Base-by-base conservation (phyloP, 2,797 vertebrate genomes). In the Cynopterus sphinx region DNA sequence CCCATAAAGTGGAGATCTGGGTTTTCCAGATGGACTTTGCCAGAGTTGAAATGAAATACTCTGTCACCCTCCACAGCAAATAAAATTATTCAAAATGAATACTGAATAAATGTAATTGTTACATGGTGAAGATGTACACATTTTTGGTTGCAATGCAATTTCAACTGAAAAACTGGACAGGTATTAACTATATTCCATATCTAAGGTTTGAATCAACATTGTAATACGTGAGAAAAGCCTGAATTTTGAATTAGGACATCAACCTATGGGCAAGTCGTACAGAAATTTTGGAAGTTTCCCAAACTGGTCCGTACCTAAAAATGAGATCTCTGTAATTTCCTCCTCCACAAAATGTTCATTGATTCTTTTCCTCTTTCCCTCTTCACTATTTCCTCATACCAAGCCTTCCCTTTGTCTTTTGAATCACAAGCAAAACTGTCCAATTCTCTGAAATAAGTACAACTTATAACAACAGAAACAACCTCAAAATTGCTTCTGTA, bases 11-110 rank as follows among this genome's bases (percentile, higher is more conserved):
- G 2, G 7, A 26, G 21, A 75, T 53, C 16, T 84, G 16, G 36
- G 41, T 61, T 57, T 94, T 7, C 71, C 33, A 70, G 19, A 39
- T 51, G 31, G 9, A 2, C 1, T 70, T 49, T 70, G 84, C 28
- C 3, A n/a, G 63, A 75, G 24, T 19, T 92, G 22, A 63, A 87
- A 73, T 79, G 36, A 94, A 91, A 92, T 53, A 33, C 16, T 63
- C 67, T 51, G 17, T 81, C 33, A 75, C 2, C 6, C 15, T 67
- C 22, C 22, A 84, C 49, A 71, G 6, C 33, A 86, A 46, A 49
- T 78, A 70, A n/a, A 87, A 57, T 9, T 21, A 83, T 70, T 77
- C 59, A 81, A 84, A 43, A 15, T 19, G 46, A 71, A 9, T 55
- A 78, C 51, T 65, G 22, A 83, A 78, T 41, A 61, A 36, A 74